Base-by-base conservation (phyloP, 2,113 vertebrate species). In the Centropristis striata region DNA sequence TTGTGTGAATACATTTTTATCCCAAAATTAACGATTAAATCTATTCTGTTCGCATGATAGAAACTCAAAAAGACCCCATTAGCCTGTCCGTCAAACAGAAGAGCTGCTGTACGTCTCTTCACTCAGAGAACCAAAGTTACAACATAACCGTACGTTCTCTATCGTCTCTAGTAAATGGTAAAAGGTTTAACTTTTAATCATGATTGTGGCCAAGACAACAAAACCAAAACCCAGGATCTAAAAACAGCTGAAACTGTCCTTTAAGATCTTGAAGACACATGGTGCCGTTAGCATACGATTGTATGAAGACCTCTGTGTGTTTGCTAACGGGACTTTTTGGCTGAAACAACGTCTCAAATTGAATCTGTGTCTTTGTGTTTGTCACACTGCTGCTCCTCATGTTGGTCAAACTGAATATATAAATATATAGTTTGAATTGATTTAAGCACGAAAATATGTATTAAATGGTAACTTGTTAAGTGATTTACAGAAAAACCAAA, bases 401-500 rank as follows among this genome's bases (percentile, higher is more conserved):
- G 49, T 54, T n/a, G n/a, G n/a, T 11, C 27, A 65, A 61, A 23
- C 51, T 15, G 39, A n/a, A 54, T 14, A n/a, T 21, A n/a, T 54
- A 44, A 8, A 57, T 23, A 16, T 4, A 14, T 71, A n/a, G n/a
- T n/a, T n/a, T n/a, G n/a, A n/a, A n/a, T n/a, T n/a, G n/a, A 32
- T 6, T 41, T 49, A 27, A 60, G 21, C 5, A 1, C 37, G 32
- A 36, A 57, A n/a, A 36, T 15, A 20, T 61, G 25, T 12, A 20
- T 61, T 12, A 10, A 82, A 65, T 36, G 49, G 4, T 28, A 37
- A 47, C 37, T 53, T 39, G 14, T 55, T 42, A 75, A 49, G 32
- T 20, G 41, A 65, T 49, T 64, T 58, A 4, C 5, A 13, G 32
- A 41, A 23, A 74, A 61, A 15, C 25, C 16, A 14, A 4, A 9